Evolutionary conservation across 2,888 invertebrate species (phyloP), one percentile per base, ranked within the genome.

Genomic region (Lithodes maja): DNA sequence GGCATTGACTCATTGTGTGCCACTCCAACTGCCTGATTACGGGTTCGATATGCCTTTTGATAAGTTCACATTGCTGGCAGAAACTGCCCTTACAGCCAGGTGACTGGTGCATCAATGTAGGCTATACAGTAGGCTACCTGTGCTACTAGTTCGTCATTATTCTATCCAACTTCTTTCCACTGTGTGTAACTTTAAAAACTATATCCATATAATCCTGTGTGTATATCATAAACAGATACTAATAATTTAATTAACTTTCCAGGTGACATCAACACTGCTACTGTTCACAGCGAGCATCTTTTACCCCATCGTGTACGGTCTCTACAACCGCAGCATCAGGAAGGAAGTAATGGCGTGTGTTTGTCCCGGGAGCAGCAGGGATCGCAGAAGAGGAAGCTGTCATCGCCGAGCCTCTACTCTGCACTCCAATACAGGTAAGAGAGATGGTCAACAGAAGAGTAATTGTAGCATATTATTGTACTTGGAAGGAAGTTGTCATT

Each of bases 221-320:
- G 33, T 33, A 33, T 33, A 33, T 33, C 33, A 33, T 33, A 33
- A 33, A 33, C 33, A 33, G 33, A 33, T 33, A 33, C 33, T 33
- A 33, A 33, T 33, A 33, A 0, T 33, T 33, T 33, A 33, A 33
- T 33, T 33, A 12, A 33, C 33, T 33, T n/a, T 12, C 1, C 90
- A 90, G 90, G 85, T 86, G 17, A 88, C 86, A 2, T 91, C 91
- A 61, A 89, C 90, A 7, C 86, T 92, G 89, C 90, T 92, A 55
- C 84, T 91, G 81, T 92, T 90, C 81, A 87, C 92, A 2, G 91
- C 91, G 15, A 90, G 92, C 50, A 90, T 92, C 33, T 92, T 92
- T 61, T 92, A 92, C 85, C 92, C 92, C 54, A 85, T 92, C 75
- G 90, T 92, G 2, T 92, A 92, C 79, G 92, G 92, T 3, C 87